Base-by-base conservation (phyloP, 2,888 invertebrate species). In the Mechanitis mazaeus region DNA sequence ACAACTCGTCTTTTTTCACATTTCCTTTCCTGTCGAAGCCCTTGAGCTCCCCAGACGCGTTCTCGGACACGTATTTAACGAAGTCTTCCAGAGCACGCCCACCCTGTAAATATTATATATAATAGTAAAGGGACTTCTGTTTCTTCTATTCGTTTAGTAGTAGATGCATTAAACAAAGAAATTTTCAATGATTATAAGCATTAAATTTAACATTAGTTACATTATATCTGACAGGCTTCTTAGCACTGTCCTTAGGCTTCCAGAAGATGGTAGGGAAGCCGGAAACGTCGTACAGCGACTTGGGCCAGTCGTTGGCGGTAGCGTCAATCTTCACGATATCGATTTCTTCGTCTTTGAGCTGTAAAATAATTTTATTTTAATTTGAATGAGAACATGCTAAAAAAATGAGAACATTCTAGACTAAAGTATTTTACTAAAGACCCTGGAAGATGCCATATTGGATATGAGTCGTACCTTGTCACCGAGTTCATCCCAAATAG, bases 181-280 rank as follows among this genome's bases (percentile, higher is more conserved):
- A 20, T 20, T 20, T 35, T 35, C 6, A 35, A 35, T 35, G 35
- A 35, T 2, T 35, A 35, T 35, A 35, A 35, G 20, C 20, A 47
- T 7, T 38, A 11, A 12, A 47, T 38, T 11, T 11, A 35, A 46
- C n/a, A 85, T 5, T 47, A 85, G 92, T 90, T 80, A 94, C 94
- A 79, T 97, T 96, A 83, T 98, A 98, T 85, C 94, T 93, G 64
- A 94, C 92, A 35, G 98, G 97, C 68, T 91, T 93, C 75, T 93
- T 86, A 80, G 95, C 95, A 57, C 89, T 84, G 75, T 96, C 94
- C 83, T 96, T 97, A 11, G 98, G 95, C 67, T 95, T 93, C 97
- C 98, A 99, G 92, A 92, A 99, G 65, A 99, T 92, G 4, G 99
- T 99, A 61, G 99, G 99, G 94, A 99, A 99, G 9, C 99, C 99